Base-by-base conservation (phyloP, 92 coral and sea anemone genomes). In the Bergia puertoricense region DNA sequence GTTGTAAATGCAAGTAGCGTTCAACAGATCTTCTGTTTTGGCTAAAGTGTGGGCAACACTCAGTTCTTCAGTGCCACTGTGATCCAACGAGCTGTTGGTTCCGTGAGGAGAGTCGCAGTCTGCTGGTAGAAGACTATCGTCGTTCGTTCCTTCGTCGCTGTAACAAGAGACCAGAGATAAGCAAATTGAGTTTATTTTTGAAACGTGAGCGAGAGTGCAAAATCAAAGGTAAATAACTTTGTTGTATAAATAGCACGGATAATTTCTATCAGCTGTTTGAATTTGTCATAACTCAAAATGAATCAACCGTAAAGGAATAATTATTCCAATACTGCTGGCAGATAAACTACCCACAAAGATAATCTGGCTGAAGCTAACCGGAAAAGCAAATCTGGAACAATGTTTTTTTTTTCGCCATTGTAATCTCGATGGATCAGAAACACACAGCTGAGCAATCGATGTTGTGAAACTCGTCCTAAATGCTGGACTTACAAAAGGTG, bases 201-300 rank as follows among this genome's bases (percentile, higher is more conserved):
- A 59, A 89, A 89, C 85, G 79, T 75, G 91, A 91, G 88, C 81
- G 51, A 73, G 79, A 22, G 86, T 85, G 82, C 85, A 82, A 86
- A 88, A 88, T 54, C 42, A 20, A 77, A 88, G 73, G 93, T 85
- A 91, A 91, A 91, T 88, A 91, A 59, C 50, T 8, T 72, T 72
- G 41, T 86, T 88, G 91, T 88, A 78, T 78, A 79, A 86, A 89
- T 81, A 91, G 79, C 77, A 86, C 80, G 91, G 77, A 54, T 78
- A 56, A 59, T 82, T 88, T 56, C 86, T 79, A 82, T 45, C 91
- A 91, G 89, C 86, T 91, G 91, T 91, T 80, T 65, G 65, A 80
- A 85, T 66, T 23, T 71, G 43, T 75, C 44, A 45, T 84, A 71
- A 38, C n/a, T 46, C 48, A 84, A 84, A 69, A 84, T 38, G 67